Conservation (phyloP, 2,797 vertebrate species). For the Hippocampus kuda region DNA sequence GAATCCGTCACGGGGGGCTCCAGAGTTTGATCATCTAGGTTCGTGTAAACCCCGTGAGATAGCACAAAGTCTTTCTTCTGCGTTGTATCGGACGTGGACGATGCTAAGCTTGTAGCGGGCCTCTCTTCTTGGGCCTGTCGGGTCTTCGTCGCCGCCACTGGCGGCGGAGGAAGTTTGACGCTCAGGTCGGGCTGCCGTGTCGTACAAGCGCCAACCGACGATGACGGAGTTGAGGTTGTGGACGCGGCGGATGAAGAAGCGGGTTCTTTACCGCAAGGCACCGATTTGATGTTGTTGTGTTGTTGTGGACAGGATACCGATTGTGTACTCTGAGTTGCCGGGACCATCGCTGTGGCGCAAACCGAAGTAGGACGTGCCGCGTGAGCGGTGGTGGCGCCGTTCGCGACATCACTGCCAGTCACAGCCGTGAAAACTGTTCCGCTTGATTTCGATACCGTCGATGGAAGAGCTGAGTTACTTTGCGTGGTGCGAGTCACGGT, state of each 20-base stretch:
- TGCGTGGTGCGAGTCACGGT: slow-evolving; percentile 26
- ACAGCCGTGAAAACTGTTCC: slow-evolving; percentile 30
- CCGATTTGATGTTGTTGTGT: slow-evolving; percentile 25
- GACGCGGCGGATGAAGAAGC: slow-evolving; percentile 28
- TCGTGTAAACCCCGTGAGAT: slow-evolving; percentile 72
- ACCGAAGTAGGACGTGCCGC: slow-evolving; percentile 24
- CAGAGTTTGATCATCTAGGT: slow-evolving; percentile 74
- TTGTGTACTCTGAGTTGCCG: slow-evolving; percentile 30
- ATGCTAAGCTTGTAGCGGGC: slow-evolving; percentile 32
- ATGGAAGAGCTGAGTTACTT: slow-evolving; percentile 20
- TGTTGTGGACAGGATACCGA: slow-evolving; percentile 33
- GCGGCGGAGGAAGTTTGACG: slow-evolving; percentile 40
- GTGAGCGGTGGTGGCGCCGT: slow-evolving; percentile 24
- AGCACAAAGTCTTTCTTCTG: slow-evolving; percentile 62
- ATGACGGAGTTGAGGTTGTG: slow-evolving; percentile 21
- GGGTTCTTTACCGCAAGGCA: slow-evolving; percentile 37
- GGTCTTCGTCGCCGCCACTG: slow-evolving; percentile 18
- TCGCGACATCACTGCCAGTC: slow-evolving; percentile 12
- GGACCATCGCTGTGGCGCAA: slow-evolving; percentile 22
- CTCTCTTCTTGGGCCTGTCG: slow-evolving; percentile 40
- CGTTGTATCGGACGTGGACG: slow-evolving; percentile 49
- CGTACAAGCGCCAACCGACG: slow-evolving; percentile 24
- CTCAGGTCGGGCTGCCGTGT: slow-evolving; percentile 37
- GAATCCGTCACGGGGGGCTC: slow-evolving; percentile 75
- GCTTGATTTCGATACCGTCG: slow-evolving; percentile 41